phyloP scores from a whole-genome alignment of 2,888 invertebrate genomes.

The Diadromus collaris region DNA sequence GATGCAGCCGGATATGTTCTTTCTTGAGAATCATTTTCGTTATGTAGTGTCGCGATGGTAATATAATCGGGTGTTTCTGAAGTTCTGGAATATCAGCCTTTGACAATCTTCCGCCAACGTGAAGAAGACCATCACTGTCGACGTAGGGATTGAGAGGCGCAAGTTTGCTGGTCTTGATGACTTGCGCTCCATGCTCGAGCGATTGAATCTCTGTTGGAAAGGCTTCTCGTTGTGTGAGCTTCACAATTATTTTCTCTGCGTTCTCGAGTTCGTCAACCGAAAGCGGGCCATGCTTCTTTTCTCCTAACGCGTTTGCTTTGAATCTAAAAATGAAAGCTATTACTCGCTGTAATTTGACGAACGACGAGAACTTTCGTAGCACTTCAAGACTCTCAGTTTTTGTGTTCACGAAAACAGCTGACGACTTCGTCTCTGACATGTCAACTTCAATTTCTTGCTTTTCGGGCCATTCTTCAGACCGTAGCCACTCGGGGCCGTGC shows the following conservation, averaged over 20 bases:
- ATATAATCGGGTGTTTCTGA: conserved; percentile 45
- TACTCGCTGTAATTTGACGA: conserved; percentile 37
- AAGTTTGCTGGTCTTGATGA: conserved; percentile 37
- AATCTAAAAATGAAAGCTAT: conserved; percentile 38
- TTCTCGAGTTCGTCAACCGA: conserved; percentile 38
- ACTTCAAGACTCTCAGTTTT: background rate
- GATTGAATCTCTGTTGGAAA: conserved; percentile 25
- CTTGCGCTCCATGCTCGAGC: conserved; percentile 1
- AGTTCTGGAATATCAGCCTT: conserved; percentile 26
- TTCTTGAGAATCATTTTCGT: conserved; percentile 43
- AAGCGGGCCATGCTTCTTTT: conserved; percentile 4
- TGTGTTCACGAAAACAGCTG: conserved; percentile 5
- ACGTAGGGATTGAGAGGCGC: conserved; percentile 36
- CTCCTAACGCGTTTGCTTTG: conserved; percentile 10
- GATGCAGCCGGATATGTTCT: conserved; percentile 62
- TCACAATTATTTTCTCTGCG: conserved; percentile 45
- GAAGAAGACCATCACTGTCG: conserved; percentile 38
- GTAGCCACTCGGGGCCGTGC: conserved; percentile 42
- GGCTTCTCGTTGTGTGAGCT: conserved; percentile 34
- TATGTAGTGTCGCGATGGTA: conserved; percentile 27
- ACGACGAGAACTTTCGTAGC: conserved; percentile 38
- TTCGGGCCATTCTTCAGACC: conserved; percentile 20
- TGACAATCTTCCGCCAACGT: conserved; percentile 49
- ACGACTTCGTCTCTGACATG: conserved; percentile 4
- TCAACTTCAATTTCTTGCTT: conserved; percentile 21